These are phyloP conservation scores for Andrena fulva DNA, from an alignment of 2,888 invertebrate genomes.

Conservation along the genomic window DNA sequence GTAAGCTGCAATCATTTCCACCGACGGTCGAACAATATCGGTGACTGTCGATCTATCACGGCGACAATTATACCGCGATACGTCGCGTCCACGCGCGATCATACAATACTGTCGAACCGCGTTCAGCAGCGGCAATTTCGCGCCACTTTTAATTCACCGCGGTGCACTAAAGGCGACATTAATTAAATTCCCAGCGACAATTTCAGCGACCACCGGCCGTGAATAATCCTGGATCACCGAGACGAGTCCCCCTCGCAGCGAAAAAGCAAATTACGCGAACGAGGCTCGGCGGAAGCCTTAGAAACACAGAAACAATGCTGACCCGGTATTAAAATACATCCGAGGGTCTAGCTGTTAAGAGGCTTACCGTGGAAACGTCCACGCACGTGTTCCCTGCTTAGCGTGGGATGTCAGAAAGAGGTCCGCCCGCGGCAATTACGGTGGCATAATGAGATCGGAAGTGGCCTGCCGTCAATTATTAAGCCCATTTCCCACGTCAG, in stretches of 20 bases:
- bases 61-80: neutral
- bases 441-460: conserved; percentile 32
- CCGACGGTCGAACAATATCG: neutral
- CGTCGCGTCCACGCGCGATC: neutral
- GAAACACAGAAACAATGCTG: conserved; percentile 27
- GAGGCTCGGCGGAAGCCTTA: conserved; percentile 1
- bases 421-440: conserved; percentile 20
- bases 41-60: neutral
- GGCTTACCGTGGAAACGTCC: neutral
- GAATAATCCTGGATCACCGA: conserved; percentile 29
- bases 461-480: conserved; percentile 41
- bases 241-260: neutral
- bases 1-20: conserved; percentile 41
- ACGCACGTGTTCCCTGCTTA: neutral
- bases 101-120: neutral
- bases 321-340: conserved; percentile 7
- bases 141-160: conserved; percentile 15
- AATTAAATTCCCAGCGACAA: conserved; percentile 39
- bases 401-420: conserved; percentile 21
- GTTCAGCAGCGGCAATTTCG: neutral
- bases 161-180: conserved; percentile 20
- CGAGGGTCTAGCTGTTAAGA: conserved; percentile 5
- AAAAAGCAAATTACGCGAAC: conserved; percentile 33
- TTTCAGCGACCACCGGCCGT: neutral
- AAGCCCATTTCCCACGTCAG: conserved; percentile 14